Evolutionary conservation across 1,140 invertebrate species (phyloP).

Genomic region (Caenorhabditis elegans): WBcel235 BX284605.5:12702501-12703000

Average conservation of each 20-base stretch:
- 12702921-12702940: neutral
- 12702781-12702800: neutral
- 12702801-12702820: neutral
- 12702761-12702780: neutral
- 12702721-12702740: neutral
- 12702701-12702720: slow-evolving; percentile 31
- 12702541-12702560: no score
- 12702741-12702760: neutral
- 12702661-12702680: neutral
- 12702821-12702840: no score
- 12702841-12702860: no score
- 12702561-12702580: no score
- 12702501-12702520: no score
- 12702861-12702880: neutral
- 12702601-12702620: neutral
- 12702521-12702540: no score
- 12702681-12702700: neutral
- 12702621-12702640: neutral
- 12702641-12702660: neutral
- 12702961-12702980: neutral
- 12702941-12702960: no score
- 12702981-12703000: neutral
- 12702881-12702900: neutral
- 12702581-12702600: neutral
- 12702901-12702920: neutral